Percentiles rank a stretch among this genome's conserved stretches.
These are phyloP conservation scores for Cerceris ruficornis DNA, from an alignment of 2,888 invertebrate genomes.

Conservation along the genomic window DNA sequence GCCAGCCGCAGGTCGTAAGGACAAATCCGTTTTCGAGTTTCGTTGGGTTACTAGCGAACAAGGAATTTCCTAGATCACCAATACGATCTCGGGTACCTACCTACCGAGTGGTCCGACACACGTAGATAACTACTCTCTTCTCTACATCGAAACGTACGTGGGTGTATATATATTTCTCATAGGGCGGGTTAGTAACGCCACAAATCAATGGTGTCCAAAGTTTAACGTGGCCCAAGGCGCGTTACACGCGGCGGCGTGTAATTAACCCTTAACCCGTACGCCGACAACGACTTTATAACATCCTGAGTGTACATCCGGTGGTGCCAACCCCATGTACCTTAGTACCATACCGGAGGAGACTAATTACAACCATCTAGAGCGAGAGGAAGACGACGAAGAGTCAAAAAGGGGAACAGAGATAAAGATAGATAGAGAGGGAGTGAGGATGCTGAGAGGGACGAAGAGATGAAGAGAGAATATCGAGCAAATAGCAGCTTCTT, in stretches of 20 bases:
- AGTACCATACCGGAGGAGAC: slow-evolving; percentile 36
- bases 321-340: slow-evolving; percentile 34
- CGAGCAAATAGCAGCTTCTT: slow-evolving; percentile 49
- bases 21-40: slow-evolving; percentile 71
- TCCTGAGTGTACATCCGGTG: slow-evolving; percentile 65
- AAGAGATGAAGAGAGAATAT: slow-evolving; percentile 1
- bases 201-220: slow-evolving; percentile 78
- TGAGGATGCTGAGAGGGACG: neutral
- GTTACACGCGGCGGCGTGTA: slow-evolving; percentile 73
- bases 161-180: slow-evolving; percentile 48
- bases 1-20: slow-evolving; percentile 69
- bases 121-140: neutral
- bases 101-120: neutral
- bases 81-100: slow-evolving; percentile 50
- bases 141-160: neutral
- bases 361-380: slow-evolving; percentile 57
- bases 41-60: slow-evolving; percentile 67
- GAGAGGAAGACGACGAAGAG: neutral
- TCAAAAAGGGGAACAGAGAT: neutral
- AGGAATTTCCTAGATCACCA: slow-evolving; percentile 70
- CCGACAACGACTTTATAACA: slow-evolving; percentile 73
- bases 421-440: slow-evolving; percentile 6
- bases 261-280: slow-evolving; percentile 72
- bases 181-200: slow-evolving; percentile 61
- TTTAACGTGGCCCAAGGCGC: slow-evolving; percentile 70